phyloP scores from a whole-genome alignment of 2,888 invertebrate genomes.

The Neoaliturus tenellus region DNA sequence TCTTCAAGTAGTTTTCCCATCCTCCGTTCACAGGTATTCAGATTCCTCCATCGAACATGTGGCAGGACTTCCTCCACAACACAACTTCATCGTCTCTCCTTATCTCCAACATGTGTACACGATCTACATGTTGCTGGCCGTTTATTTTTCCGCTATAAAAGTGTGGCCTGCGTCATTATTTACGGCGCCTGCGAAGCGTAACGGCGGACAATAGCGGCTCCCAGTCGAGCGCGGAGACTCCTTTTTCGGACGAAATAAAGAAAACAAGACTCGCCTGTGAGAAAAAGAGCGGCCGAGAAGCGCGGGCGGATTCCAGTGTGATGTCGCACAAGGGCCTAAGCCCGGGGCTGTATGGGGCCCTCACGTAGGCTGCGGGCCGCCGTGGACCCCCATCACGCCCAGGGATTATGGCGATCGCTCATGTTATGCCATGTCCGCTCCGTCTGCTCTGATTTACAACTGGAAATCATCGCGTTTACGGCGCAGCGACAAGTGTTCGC shows the following conservation, averaged over 20 bases:
- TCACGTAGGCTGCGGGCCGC: background rate
- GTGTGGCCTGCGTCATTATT: background rate
- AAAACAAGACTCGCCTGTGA: conserved; percentile 35
- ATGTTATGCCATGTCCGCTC: conserved; percentile 26
- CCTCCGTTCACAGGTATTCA: no score
- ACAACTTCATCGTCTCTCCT: no score
- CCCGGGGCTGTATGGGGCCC: background rate
- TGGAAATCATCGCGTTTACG: background rate
- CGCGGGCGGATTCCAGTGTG: conserved; percentile 4
- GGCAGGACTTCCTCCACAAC: no score
- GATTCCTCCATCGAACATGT: no score
- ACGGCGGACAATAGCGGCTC: conserved; percentile 22
- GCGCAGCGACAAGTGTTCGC: background rate
- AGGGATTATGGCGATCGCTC: conserved; percentile 21
- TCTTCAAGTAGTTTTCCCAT: no score
- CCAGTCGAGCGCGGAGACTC: background rate
- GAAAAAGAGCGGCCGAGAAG: background rate
- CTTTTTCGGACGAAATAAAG: conserved; percentile 48
- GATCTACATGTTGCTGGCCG: background rate
- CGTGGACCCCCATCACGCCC: background rate
- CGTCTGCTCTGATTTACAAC: conserved; percentile 13
- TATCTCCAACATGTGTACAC: no score
- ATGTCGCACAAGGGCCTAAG: conserved; percentile 17
- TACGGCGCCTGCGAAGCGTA: conserved; percentile 19
- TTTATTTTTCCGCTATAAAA: background rate